Evolutionary conservation across 2,113 vertebrate genomes (phyloP).

Genomic region (Melospiza melodia): DNA sequence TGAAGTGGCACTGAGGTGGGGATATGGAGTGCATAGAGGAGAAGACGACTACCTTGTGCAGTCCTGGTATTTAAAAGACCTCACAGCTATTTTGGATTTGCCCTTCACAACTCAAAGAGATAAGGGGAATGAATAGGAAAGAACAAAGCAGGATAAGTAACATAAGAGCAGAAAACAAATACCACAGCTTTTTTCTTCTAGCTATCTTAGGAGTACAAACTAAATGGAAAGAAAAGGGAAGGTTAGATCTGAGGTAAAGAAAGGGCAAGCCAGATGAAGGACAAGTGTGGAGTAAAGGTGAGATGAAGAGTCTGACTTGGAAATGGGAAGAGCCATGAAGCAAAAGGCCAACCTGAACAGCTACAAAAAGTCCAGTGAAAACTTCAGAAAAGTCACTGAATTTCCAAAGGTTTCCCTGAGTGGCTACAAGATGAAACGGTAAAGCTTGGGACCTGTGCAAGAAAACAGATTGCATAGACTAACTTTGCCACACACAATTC

Average conservation of each 20-base stretch:
- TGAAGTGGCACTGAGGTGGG: neutral
- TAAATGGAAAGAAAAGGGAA: neutral
- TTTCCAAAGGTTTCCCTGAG: neutral
- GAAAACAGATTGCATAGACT: neutral
- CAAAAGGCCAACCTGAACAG: constrained; percentile 9
- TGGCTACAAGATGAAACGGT: neutral
- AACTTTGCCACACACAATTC: neutral
- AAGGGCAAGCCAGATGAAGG: constrained; percentile 12
- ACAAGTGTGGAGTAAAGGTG: neutral
- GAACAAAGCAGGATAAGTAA: neutral
- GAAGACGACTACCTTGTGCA: neutral
- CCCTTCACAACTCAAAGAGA: neutral
- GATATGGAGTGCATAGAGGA: neutral
- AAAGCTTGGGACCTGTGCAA: neutral
- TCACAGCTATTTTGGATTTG: neutral
- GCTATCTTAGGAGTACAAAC: neutral
- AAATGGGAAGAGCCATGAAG: neutral
- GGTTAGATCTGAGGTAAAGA: neutral
- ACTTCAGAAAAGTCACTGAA: neutral
- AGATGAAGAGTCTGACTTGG: constrained; percentile 2
- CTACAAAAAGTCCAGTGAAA: neutral
- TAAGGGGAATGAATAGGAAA: neutral
- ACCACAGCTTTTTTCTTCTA: neutral
- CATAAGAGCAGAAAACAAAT: neutral
- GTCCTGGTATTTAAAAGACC: neutral